phyloP scores from a whole-genome alignment of 2,113 vertebrate genomes.

The Telmatochromis sp. region DNA sequence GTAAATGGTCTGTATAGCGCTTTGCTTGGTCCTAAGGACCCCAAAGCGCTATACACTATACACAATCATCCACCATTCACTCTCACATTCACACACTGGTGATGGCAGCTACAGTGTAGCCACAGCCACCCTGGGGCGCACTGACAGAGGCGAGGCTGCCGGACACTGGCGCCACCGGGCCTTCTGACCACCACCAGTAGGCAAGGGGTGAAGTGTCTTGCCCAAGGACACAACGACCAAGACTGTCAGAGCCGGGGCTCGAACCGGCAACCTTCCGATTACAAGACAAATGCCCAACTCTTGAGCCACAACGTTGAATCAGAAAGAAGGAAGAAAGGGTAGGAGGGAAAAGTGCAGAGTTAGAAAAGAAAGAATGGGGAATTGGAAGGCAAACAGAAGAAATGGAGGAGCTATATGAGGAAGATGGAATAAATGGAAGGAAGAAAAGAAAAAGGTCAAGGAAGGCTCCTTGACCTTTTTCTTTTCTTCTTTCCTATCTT shows the following conservation, averaged over 20 bases:
- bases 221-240: rapidly evolving
- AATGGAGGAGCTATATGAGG: too few relatives aligned
- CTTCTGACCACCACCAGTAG: not conserved
- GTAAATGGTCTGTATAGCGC: too few relatives aligned
- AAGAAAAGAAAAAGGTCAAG: not conserved
- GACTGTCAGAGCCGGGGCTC: rapidly evolving
- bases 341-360: not conserved
- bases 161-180: not conserved
- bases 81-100: too few relatives aligned
- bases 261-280: rapidly evolving
- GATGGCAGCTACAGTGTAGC: rapidly evolving
- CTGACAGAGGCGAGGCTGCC: not conserved
- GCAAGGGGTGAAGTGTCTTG: not conserved
- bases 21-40: too few relatives aligned
- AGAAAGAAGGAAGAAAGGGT: not conserved
- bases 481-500: not conserved
- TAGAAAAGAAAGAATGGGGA: not conserved
- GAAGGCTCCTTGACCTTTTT: not conserved
- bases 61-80: too few relatives aligned
- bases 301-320: rapidly evolving
- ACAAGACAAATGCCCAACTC: rapidly evolving
- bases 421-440: not conserved
- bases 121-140: rapidly evolving
- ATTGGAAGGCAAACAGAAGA: not conserved
- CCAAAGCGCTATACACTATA: too few relatives aligned